Evolutionary conservation across 1,140 invertebrate species (phyloP).

Genomic region (Apocrypta bakeri): DNA sequence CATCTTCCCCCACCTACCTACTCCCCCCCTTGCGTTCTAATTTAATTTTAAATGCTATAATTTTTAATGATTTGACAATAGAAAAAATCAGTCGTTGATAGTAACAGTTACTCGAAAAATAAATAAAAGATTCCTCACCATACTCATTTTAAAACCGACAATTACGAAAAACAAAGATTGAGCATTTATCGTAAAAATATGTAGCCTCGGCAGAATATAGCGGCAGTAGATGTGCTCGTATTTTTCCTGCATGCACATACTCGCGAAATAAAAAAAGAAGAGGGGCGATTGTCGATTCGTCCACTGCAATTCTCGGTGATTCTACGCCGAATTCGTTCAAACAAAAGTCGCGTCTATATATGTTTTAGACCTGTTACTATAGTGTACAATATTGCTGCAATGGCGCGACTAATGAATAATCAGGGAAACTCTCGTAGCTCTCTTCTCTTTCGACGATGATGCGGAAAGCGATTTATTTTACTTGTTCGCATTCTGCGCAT

Average conservation of each 20-base stretch:
- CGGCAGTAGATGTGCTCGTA: not conserved
- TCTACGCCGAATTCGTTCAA: slow-evolving; percentile 38
- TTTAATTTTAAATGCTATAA: too few relatives aligned
- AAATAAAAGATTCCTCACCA: too few relatives aligned
- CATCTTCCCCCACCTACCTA: too few relatives aligned
- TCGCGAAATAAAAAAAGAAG: slow-evolving; percentile 25
- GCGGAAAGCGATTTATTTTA: too few relatives aligned
- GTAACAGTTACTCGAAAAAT: not conserved
- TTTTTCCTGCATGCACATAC: not conserved
- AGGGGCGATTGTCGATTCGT: slow-evolving; percentile 57
- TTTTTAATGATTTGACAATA: too few relatives aligned
- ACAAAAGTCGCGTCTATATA: slow-evolving; percentile 12
- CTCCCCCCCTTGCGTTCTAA: too few relatives aligned
- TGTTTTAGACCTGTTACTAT: too few relatives aligned
- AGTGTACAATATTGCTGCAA: not conserved
- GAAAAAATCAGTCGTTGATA: too few relatives aligned
- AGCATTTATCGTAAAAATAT: not conserved
- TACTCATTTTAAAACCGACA: not conserved
- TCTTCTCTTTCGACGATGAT: too few relatives aligned
- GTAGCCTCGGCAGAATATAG: too few relatives aligned
- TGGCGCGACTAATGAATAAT: slow-evolving; percentile 16
- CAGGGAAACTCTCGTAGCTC: not conserved
- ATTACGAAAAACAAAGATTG: slow-evolving; percentile 18
- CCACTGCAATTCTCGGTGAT: slow-evolving; percentile 48
- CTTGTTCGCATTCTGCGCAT: too few relatives aligned